These are phyloP conservation scores for Drosophila pachea DNA, from an alignment of 1,140 invertebrate species.

Conservation along the genomic window DNA sequence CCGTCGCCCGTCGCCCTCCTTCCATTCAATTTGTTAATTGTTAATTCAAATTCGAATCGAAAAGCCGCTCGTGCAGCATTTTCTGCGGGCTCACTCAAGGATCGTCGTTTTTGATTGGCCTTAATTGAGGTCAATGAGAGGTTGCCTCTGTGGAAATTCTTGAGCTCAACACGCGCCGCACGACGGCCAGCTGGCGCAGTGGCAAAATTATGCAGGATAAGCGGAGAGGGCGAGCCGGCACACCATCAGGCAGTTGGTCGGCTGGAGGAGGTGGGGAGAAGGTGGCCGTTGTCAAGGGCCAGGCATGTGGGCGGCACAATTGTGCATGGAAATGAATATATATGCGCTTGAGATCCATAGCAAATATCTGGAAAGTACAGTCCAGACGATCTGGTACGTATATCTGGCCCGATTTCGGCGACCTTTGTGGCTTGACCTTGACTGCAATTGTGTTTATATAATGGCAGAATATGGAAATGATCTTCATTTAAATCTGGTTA, in stretches of 20 bases:
- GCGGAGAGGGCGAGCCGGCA: not conserved
- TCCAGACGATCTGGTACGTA: too few relatives aligned
- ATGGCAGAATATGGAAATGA: too few relatives aligned
- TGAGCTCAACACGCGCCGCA: conserved; percentile 55
- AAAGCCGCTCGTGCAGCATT: conserved; percentile 33
- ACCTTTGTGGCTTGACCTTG: too few relatives aligned
- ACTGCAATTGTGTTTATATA: too few relatives aligned
- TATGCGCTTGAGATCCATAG: too few relatives aligned
- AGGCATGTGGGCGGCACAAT: conserved; percentile 54
- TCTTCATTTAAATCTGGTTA: too few relatives aligned
- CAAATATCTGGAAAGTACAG: too few relatives aligned
- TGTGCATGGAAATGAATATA: too few relatives aligned
- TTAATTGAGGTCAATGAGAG: conserved; percentile 57
- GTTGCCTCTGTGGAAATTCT: conserved; percentile 4
- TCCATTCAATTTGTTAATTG: conserved; percentile 38
- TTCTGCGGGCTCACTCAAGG: conserved; percentile 60
- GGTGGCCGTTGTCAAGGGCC: not conserved
- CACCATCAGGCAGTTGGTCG: not conserved
- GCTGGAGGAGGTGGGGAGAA: not conserved
- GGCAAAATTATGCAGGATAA: conserved; percentile 63
- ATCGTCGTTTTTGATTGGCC: conserved; percentile 43
- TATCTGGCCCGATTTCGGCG: too few relatives aligned
- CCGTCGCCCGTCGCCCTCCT: too few relatives aligned
- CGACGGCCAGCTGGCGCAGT: conserved; percentile 9
- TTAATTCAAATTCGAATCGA: conserved; percentile 38